phyloP scores from a whole-genome alignment of 2,113 vertebrate genomes.

The Heterochromis multidens region DNA sequence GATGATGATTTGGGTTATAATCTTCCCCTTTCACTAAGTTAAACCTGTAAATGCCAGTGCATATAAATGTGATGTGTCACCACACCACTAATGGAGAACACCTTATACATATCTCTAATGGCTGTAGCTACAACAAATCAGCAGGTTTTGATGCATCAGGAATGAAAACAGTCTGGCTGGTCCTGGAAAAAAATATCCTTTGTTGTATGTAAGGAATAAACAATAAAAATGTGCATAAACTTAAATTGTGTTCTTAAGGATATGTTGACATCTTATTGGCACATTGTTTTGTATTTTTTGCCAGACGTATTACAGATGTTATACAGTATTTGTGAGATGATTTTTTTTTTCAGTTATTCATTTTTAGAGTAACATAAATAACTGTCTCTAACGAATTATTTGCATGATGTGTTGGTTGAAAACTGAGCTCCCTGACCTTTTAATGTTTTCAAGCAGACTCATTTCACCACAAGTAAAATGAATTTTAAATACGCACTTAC shows the following conservation, averaged over 20 bases:
- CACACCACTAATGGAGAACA: neutral
- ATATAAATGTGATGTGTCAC: neutral
- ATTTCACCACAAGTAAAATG: neutral
- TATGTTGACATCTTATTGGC: too few relatives aligned
- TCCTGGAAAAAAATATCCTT: too few relatives aligned
- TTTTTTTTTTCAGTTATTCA: neutral
- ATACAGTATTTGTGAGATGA: neutral
- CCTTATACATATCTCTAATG: neutral
- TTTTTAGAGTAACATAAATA: neutral
- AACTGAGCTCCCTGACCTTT: neutral
- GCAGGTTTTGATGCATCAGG: too few relatives aligned
- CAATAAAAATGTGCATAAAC: too few relatives aligned
- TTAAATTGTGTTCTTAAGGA: too few relatives aligned
- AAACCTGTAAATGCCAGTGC: neutral
- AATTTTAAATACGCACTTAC: neutral
- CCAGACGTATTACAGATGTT: neutral
- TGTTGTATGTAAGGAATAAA: too few relatives aligned
- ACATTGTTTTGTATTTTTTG: too few relatives aligned
- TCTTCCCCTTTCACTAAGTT: neutral
- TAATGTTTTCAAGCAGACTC: neutral
- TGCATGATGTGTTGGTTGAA: neutral
- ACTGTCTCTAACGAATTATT: neutral
- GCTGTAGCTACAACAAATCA: neutral
- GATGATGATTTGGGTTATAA: neutral
- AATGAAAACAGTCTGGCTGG: too few relatives aligned